A percentile compares a stretch with the other conserved stretches of the same genome.
Conservation (phyloP, 1,140 invertebrate species). For the Goniozus legneri region DNA sequence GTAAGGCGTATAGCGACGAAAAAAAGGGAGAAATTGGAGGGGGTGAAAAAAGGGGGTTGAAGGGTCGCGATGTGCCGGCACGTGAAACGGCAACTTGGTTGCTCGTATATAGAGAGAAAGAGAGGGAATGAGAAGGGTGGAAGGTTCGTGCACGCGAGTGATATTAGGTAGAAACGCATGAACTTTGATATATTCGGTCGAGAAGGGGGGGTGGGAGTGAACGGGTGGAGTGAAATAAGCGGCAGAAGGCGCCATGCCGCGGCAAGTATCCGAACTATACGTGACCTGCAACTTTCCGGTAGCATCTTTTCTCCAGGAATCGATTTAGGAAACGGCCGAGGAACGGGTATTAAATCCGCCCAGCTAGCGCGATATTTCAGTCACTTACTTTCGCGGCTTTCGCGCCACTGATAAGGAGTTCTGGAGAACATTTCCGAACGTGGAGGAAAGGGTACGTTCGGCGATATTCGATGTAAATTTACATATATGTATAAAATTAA, state of each 20-base stretch:
- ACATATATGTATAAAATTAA: not conserved
- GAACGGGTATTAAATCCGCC: slow-evolving; percentile 1
- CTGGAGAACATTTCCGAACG: not conserved
- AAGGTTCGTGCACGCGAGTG: slow-evolving; percentile 42
- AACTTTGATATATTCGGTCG: slow-evolving; percentile 53
- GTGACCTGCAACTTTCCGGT: slow-evolving; percentile 50
- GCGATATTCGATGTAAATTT: not conserved
- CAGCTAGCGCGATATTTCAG: slow-evolving; percentile 3
- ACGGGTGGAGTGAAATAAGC: slow-evolving; percentile 11
- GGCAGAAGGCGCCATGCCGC: slow-evolving; percentile 44
- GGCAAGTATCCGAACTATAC: slow-evolving; percentile 54
- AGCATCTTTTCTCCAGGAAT: slow-evolving; percentile 25
- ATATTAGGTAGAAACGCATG: slow-evolving; percentile 55
- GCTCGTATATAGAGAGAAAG: slow-evolving; percentile 10
- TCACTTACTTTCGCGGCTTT: not conserved
- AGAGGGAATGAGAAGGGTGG: slow-evolving; percentile 7
- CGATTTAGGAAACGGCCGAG: slow-evolving; percentile 10
- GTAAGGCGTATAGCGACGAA: slow-evolving; percentile 1
- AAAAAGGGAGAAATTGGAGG: slow-evolving; percentile 11
- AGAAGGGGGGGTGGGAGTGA: not conserved
- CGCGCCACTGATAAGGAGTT: not conserved
- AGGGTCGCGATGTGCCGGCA: slow-evolving; percentile 19
- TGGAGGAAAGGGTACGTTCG: not conserved
- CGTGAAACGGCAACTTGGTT: slow-evolving; percentile 27
- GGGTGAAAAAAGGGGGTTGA: slow-evolving; percentile 4